Evolutionary conservation across 2,113 vertebrate genomes (phyloP).

Genomic region (Callipepla californica): DNA sequence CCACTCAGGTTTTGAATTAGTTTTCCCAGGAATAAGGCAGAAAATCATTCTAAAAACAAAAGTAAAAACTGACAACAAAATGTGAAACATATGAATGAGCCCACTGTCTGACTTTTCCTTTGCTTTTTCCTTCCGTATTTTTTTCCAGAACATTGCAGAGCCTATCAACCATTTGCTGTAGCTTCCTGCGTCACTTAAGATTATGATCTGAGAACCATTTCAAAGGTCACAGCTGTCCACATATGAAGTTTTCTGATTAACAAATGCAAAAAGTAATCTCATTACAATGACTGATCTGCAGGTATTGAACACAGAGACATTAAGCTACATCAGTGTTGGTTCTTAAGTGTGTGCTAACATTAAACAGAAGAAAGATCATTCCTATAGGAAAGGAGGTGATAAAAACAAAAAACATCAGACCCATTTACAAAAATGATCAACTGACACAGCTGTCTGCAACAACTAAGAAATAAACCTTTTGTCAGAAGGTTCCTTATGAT

Average conservation of each 20-base stretch:
- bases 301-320: neutral
- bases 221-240: neutral
- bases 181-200: neutral
- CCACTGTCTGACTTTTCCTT: neutral
- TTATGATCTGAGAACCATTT: neutral
- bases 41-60: neutral
- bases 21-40: neutral
- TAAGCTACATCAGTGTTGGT: neutral
- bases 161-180: neutral
- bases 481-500: neutral
- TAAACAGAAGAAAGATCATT: neutral
- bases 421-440: neutral
- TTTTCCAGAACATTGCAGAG: neutral
- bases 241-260: neutral
- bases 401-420: neutral
- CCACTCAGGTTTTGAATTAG: neutral
- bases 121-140: neutral
- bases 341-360: neutral
- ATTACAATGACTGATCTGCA: neutral
- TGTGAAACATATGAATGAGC: neutral
- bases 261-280: neutral
- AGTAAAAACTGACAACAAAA: neutral
- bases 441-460: neutral
- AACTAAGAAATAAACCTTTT: neutral
- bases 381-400: neutral